Evolutionary conservation across 1,140 invertebrate genomes (phyloP).

Genomic region (Diplogasteroides magnus): DNA sequence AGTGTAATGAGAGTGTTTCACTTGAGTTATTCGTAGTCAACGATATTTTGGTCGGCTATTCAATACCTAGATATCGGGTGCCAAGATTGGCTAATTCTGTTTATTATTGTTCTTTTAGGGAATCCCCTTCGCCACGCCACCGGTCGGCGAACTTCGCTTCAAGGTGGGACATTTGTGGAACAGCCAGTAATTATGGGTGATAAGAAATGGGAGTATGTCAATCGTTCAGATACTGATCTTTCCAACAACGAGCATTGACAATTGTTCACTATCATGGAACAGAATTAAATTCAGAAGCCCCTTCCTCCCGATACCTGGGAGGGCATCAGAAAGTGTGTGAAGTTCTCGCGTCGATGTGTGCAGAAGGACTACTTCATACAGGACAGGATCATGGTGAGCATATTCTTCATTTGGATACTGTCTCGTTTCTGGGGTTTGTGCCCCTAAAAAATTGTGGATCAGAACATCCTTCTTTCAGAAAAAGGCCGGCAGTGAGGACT

Average conservation of each 20-base stretch:
- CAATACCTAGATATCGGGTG: too few relatives aligned
- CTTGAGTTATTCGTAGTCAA: too few relatives aligned
- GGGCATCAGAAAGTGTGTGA: slow-evolving; percentile 14
- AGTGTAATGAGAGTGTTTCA: too few relatives aligned
- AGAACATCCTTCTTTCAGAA: too few relatives aligned
- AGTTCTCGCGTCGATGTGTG: slow-evolving; percentile 35
- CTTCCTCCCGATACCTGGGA: slow-evolving; percentile 35
- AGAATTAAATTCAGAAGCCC: slow-evolving; percentile 45
- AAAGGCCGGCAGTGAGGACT: slow-evolving; percentile 62
- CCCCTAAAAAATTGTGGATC: background rate
- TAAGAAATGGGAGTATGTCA: too few relatives aligned
- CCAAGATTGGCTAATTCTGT: too few relatives aligned
- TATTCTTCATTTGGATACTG: too few relatives aligned
- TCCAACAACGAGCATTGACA: background rate
- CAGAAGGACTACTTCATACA: slow-evolving; percentile 38
- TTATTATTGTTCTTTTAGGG: background rate
- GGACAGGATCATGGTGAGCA: slow-evolving; percentile 19
- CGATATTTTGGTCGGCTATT: too few relatives aligned
- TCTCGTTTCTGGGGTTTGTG: slow-evolving; percentile 3
- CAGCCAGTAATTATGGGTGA: too few relatives aligned
- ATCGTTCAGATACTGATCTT: too few relatives aligned
- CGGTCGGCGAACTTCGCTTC: background rate
- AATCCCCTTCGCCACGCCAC: background rate
- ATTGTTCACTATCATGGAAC: background rate
- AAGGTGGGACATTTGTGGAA: background rate